Conservation (phyloP, 2,888 invertebrate genomes). For the Hipparchia sbordonii region DNA sequence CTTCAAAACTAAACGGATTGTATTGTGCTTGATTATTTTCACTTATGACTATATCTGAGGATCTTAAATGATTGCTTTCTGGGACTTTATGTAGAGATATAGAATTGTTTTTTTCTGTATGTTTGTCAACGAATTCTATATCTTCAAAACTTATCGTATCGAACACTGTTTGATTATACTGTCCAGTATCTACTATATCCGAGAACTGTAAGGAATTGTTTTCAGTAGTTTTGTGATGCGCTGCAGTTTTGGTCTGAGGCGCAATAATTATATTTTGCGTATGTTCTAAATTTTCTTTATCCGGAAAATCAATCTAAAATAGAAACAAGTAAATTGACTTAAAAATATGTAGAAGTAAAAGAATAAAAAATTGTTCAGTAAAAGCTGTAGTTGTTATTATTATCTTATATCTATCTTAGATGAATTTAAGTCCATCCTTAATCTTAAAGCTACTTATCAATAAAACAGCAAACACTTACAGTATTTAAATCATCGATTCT, state of each 20-base stretch:
- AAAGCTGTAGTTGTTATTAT: too few species aligned
- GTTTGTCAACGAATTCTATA: too few species aligned
- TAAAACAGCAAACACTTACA: background rate
- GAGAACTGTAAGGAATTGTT: slow-evolving; percentile 52
- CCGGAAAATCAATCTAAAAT: slow-evolving; percentile 10
- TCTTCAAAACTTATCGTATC: slow-evolving; percentile 31
- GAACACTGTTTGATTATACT: slow-evolving; percentile 32
- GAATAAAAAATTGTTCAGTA: background rate
- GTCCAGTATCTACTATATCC: slow-evolving; percentile 51
- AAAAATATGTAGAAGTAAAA: background rate
- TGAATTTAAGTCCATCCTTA: too few species aligned
- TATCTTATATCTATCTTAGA: too few species aligned
- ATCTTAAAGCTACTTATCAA: background rate
- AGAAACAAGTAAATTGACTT: background rate
- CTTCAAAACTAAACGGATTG: slow-evolving; percentile 31
- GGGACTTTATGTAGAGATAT: background rate
- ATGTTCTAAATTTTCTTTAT: slow-evolving; percentile 23
- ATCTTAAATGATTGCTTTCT: slow-evolving; percentile 47
- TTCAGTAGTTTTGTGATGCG: slow-evolving; percentile 18
- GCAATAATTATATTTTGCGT: background rate
- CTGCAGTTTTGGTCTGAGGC: background rate
- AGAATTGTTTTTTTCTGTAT: background rate
- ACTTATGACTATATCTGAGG: slow-evolving; percentile 53
- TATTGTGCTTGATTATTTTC: slow-evolving; percentile 34
- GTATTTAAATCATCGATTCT: background rate